phyloP scores from a whole-genome alignment of 1,140 invertebrate genomes.

The Neodiprion virginianus region DNA sequence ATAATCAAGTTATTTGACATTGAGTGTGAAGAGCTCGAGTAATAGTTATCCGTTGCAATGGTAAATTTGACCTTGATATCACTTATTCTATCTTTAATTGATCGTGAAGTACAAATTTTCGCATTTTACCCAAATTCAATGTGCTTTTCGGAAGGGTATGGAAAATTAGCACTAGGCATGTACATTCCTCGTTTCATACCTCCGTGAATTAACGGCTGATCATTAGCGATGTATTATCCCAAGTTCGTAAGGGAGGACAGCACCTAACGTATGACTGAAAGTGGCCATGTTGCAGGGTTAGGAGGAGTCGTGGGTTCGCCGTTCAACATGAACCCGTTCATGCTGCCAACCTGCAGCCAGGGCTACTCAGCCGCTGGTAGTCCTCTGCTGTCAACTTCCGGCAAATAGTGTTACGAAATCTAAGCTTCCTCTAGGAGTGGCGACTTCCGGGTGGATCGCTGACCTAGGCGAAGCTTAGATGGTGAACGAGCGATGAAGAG shows the following conservation, averaged over 20 bases:
- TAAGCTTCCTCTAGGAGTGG: constrained; percentile 6
- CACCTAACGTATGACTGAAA: constrained; percentile 48
- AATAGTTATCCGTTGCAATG: too few species aligned
- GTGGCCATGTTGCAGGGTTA: constrained; percentile 65
- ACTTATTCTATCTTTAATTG: too few species aligned
- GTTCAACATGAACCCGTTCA: constrained; percentile 90
- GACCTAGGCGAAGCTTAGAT: not conserved
- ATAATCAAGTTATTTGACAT: too few species aligned
- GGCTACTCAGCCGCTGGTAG: constrained; percentile 74
- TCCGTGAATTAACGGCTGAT: too few species aligned
- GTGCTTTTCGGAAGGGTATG: too few species aligned
- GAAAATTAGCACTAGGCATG: too few species aligned
- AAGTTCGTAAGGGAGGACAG: constrained; percentile 27
- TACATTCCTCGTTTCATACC: too few species aligned
- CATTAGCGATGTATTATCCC: not conserved
- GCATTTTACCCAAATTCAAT: too few species aligned
- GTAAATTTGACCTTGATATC: too few species aligned
- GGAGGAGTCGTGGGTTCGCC: constrained; percentile 82
- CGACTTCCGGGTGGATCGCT: not conserved
- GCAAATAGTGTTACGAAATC: constrained; percentile 68
- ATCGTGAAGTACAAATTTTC: too few species aligned
- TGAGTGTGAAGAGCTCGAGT: too few species aligned
- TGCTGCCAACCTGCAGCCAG: constrained; percentile 87
- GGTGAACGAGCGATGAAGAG: not conserved
- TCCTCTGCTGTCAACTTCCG: constrained; percentile 82